Evolutionary conservation across 2,113 vertebrate species (phyloP).

Genomic region (Myodes glareolus): DNA sequence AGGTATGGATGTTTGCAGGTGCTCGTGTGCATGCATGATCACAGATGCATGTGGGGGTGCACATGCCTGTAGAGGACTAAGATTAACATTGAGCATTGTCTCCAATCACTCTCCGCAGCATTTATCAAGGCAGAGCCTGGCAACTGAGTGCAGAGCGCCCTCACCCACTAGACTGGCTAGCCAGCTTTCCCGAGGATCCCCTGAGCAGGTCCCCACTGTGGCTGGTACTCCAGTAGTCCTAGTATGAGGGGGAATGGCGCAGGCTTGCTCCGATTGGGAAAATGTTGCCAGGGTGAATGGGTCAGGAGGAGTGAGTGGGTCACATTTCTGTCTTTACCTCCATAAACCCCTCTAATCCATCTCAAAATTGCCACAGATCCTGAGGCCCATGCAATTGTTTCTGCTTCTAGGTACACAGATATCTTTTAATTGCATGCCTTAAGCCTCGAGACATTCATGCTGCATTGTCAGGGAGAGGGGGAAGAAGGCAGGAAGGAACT

Average conservation of each 20-base stretch:
- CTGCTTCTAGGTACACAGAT: constrained; percentile 56
- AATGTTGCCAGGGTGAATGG: not conserved
- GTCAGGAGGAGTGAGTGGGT: not conserved
- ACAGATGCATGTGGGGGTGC: not conserved
- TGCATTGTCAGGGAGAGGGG: constrained; percentile 60
- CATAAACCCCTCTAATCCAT: constrained; percentile 18
- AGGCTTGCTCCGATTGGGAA: constrained; percentile 43
- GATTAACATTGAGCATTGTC: too few species aligned
- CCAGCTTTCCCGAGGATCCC: not conserved
- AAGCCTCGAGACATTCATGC: constrained; percentile 77
- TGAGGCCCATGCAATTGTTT: constrained; percentile 60
- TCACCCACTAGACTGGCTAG: too few species aligned
- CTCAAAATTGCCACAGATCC: constrained; percentile 56
- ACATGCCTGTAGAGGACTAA: not conserved
- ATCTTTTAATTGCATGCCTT: constrained; percentile 80
- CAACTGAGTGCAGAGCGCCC: not conserved
- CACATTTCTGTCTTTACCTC: constrained; percentile 52
- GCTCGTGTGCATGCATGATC: not conserved
- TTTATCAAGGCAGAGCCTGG: not conserved
- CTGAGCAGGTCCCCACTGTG: not conserved
- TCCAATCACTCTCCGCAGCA: not conserved
- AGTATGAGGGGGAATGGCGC: not conserved
- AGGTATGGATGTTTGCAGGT: not conserved
- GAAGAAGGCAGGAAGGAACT: constrained; percentile 61
- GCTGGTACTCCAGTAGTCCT: constrained; percentile 60